Evolutionary conservation across 2,113 vertebrate genomes (phyloP).

Genomic region (Tapirus terrestris): DNA sequence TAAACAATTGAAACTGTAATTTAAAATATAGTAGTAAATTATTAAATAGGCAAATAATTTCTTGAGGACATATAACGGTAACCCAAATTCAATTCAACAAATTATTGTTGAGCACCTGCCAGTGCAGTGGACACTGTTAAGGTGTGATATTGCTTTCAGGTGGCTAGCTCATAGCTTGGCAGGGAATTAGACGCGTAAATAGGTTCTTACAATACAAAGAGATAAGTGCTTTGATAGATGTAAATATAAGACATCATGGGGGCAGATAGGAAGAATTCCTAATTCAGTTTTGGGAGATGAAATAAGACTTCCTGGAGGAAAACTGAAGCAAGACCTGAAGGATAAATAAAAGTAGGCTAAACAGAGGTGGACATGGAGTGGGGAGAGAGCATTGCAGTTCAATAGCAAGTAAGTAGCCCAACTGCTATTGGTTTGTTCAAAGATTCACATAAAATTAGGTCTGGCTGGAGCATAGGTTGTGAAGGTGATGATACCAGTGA

Average conservation of each 20-base stretch:
- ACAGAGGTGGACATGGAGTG: background rate
- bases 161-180: background rate
- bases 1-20: constrained; percentile 35
- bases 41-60: constrained; percentile 53
- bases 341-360: background rate
- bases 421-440: background rate
- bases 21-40: constrained; percentile 39
- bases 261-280: background rate
- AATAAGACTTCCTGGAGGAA: background rate
- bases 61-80: background rate
- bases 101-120: background rate
- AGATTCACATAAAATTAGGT: constrained; percentile 9
- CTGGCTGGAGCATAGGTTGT: background rate
- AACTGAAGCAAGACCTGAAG: background rate
- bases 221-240: background rate
- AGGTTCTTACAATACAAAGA: background rate
- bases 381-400: background rate
- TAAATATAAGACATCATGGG: background rate
- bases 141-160: background rate
- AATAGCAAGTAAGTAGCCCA: background rate
- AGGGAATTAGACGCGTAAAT: background rate
- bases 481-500: background rate
- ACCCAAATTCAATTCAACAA: background rate
- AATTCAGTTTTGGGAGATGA: constrained; percentile 20
- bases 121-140: background rate